Conservation (phyloP, 2,797 vertebrate genomes). For the Fistularia commersonii region DNA sequence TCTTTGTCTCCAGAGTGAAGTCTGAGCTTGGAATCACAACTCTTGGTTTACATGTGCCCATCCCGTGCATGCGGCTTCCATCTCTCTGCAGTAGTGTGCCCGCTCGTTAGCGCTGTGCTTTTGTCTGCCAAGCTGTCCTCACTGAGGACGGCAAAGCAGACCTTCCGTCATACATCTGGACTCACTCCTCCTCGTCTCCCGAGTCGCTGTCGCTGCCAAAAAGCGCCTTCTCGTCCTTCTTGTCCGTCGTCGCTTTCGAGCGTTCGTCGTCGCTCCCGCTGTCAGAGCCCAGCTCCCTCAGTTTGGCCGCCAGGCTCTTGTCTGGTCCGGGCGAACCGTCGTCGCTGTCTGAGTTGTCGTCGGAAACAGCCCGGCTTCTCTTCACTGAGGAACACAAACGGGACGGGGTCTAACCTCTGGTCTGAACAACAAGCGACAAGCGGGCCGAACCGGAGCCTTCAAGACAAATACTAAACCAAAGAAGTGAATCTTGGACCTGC, state of each 20-base stretch:
- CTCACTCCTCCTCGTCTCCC: constrained; percentile 90
- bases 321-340: constrained; percentile 57
- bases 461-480: no score
- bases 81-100: no score
- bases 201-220: constrained; percentile 97
- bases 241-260: constrained; percentile 50
- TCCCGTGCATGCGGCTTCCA: no score
- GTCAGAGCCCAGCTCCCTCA: constrained; percentile 81
- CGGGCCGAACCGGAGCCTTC: no score
- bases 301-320: constrained; percentile 71
- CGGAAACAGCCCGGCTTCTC: constrained; percentile 84
- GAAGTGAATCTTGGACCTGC: no score
- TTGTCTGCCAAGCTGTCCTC: no score
- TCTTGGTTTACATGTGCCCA: no score
- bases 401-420: not conserved
- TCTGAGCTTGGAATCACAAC: no score
- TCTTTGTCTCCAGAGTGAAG: no score
- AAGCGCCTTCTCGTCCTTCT: constrained; percentile 87
- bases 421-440: not conserved
- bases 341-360: constrained; percentile 85
- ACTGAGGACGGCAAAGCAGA: no score
- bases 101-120: no score
- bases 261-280: constrained; percentile 83
- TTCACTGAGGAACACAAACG: constrained; percentile 68
- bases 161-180: constrained; percentile 15